These are phyloP conservation scores for Galaxea fascicularis DNA, from an alignment of 92 coral and sea anemone genomes.

Conservation along the genomic window DNA sequence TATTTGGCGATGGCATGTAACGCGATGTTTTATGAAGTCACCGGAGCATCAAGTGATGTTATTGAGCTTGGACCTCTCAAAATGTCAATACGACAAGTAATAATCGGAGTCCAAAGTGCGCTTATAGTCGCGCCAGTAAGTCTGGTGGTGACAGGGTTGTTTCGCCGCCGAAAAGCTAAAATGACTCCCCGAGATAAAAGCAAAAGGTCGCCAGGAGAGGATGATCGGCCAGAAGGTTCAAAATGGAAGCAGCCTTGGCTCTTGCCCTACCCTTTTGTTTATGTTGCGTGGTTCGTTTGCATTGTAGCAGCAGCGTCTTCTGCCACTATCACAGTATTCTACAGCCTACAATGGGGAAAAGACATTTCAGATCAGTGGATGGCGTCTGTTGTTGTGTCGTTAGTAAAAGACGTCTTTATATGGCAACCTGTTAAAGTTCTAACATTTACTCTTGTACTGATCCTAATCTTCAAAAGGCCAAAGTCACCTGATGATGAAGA, in stretches of 20 bases:
- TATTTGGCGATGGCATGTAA: conserved; percentile 83
- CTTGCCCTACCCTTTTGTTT: conserved; percentile 49
- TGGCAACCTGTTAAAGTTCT: conserved; percentile 85
- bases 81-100: conserved; percentile 74
- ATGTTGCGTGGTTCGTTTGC: conserved; percentile 80
- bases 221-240: not conserved
- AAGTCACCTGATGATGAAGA: not conserved
- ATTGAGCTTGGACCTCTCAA: conserved; percentile 81
- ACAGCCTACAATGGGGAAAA: conserved; percentile 89
- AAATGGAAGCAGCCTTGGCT: not conserved
- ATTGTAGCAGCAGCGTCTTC: conserved; percentile 65
- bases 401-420: conserved; percentile 77
- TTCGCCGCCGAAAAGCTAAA: conserved; percentile 63
- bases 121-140: conserved; percentile 82
- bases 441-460: conserved; percentile 66
- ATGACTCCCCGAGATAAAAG: conserved; percentile 11
- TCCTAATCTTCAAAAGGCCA: conserved; percentile 76
- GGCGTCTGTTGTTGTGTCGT: conserved; percentile 77
- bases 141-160: conserved; percentile 66
- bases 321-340: conserved; percentile 78
- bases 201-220: not conserved
- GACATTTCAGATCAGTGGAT: conserved; percentile 85
- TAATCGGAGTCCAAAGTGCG: conserved; percentile 83
- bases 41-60: conserved; percentile 55
- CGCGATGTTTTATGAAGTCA: conserved; percentile 91